Evolutionary conservation across 2,113 vertebrate genomes (phyloP).

Genomic region (Hypomesus transpacificus): DNA sequence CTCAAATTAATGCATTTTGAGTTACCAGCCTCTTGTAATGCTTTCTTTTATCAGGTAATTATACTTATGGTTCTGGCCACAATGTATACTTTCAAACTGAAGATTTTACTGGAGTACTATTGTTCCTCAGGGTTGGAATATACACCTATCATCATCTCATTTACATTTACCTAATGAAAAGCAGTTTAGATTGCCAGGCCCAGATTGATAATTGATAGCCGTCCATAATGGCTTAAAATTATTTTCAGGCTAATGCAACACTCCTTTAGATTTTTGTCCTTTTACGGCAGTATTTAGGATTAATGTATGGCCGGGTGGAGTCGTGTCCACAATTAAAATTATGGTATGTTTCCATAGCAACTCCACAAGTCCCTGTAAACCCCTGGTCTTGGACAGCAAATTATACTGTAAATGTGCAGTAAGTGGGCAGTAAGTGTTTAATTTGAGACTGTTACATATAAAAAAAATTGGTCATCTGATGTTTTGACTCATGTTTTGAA

Average conservation of each 20-base stretch:
- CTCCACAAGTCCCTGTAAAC: constrained; percentile 5
- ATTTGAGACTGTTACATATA: too few species aligned
- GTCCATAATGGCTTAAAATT: constrained; percentile 32
- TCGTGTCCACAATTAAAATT: not conserved
- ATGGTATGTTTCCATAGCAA: constrained; percentile 48
- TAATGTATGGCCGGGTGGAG: not conserved
- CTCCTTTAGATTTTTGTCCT: constrained; percentile 36
- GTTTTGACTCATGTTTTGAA: too few species aligned
- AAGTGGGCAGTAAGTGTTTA: too few species aligned
- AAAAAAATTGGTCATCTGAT: too few species aligned
- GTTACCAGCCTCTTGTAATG: not conserved
- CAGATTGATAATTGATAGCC: constrained; percentile 34
- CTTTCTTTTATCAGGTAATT: too few species aligned
- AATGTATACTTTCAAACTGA: too few species aligned
- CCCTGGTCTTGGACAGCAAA: not conserved
- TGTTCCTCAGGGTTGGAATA: not conserved
- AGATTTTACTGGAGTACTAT: too few species aligned
- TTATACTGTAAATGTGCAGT: too few species aligned
- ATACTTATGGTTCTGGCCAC: too few species aligned
- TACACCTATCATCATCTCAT: not conserved
- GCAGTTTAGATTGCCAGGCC: constrained; percentile 31
- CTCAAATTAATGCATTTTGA: not conserved
- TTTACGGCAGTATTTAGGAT: constrained; percentile 29
- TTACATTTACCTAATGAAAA: constrained; percentile 22
- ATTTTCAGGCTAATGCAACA: constrained; percentile 33